These are phyloP conservation scores for Mesoligia furuncula DNA, from an alignment of 2,888 invertebrate species.

Conservation along the genomic window DNA sequence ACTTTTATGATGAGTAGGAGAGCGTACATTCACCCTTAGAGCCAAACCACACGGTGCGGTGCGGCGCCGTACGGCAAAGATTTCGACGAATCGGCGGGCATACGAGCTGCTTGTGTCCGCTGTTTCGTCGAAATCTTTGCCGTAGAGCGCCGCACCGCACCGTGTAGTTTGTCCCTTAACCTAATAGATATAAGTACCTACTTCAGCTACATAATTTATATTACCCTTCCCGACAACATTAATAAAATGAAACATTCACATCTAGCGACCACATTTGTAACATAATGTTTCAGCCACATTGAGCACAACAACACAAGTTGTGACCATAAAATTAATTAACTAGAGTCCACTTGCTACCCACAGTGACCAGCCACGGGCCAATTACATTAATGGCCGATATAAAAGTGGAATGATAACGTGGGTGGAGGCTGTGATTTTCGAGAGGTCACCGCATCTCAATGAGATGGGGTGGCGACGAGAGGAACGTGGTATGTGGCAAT, in stretches of 20 bases:
- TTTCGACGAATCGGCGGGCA: no score
- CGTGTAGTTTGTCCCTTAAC: no score
- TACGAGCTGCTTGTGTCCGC: no score
- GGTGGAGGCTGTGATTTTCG: slow-evolving; percentile 77
- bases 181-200: neutral
- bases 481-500: slow-evolving; percentile 54
- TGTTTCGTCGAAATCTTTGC: no score
- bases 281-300: slow-evolving; percentile 61
- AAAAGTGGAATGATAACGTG: slow-evolving; percentile 80
- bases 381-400: slow-evolving; percentile 83
- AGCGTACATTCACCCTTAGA: neutral
- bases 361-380: slow-evolving; percentile 66
- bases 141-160: no score
- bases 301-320: slow-evolving; percentile 52
- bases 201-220: slow-evolving; percentile 3
- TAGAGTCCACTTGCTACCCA: slow-evolving; percentile 53
- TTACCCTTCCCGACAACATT: slow-evolving; percentile 18
- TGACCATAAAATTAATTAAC: slow-evolving; percentile 66
- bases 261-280: slow-evolving; percentile 6
- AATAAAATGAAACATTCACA: slow-evolving; percentile 48
- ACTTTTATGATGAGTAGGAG: neutral
- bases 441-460: slow-evolving; percentile 87
- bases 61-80: no score
- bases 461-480: slow-evolving; percentile 65
- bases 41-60: no score